Evolutionary conservation across 2,113 vertebrate species (phyloP).

Genomic region (Leptodactylus fuscus): DNA sequence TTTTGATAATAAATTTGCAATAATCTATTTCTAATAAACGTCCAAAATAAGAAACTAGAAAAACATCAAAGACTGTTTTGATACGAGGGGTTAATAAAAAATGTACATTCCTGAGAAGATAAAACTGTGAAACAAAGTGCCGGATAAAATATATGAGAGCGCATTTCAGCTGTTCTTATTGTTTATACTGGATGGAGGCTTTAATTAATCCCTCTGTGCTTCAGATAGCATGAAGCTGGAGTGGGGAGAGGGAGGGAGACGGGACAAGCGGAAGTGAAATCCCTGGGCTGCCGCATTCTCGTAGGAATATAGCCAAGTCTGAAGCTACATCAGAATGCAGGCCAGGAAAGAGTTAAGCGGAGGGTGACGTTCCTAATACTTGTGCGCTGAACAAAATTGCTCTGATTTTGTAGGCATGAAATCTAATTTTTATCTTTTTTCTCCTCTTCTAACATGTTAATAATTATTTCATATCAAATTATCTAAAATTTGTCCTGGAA

Average conservation of each 20-base stretch:
- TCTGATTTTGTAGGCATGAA: not conserved
- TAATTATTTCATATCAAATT: not conserved
- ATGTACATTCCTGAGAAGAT: constrained; percentile 26
- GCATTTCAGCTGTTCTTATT: constrained; percentile 14
- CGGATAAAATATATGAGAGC: constrained; percentile 21
- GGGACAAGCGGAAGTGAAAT: not conserved
- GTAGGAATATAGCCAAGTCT: not conserved
- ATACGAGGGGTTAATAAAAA: constrained; percentile 20
- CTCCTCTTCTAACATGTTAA: not conserved
- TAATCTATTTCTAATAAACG: too few species aligned
- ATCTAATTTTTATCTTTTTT: not conserved
- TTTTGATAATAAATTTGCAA: too few species aligned
- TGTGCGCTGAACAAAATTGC: not conserved
- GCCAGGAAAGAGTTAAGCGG: not conserved
- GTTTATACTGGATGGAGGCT: constrained; percentile 43
- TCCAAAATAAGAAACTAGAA: too few species aligned
- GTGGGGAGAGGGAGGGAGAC: constrained; percentile 1
- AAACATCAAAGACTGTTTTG: too few species aligned
- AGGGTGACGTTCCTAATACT: not conserved
- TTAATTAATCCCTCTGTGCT: constrained; percentile 53
- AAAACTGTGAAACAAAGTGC: not conserved
- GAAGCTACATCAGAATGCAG: not conserved
- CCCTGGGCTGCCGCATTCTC: not conserved
- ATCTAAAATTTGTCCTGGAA: not conserved
- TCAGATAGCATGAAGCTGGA: not conserved